Evolutionary conservation across 2,888 invertebrate genomes (phyloP).

Genomic region (Linnaemya tessellans): DNA sequence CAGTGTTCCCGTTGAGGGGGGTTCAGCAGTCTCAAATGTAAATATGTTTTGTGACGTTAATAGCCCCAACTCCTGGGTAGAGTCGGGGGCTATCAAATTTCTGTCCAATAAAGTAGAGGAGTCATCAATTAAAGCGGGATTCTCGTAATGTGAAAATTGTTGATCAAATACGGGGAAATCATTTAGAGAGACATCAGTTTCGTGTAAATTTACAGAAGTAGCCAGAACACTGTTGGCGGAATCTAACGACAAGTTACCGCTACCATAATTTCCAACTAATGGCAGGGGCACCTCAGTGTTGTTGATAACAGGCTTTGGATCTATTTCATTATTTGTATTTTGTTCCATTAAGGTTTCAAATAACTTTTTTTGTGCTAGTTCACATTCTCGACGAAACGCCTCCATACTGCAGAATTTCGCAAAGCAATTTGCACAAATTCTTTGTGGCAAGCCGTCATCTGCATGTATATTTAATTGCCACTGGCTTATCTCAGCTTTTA

Average conservation of each 20-base stretch:
- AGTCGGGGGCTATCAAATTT: slow-evolving; percentile 57
- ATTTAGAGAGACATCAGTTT: slow-evolving; percentile 48
- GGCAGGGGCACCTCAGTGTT: slow-evolving; percentile 15
- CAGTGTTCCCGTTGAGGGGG: slow-evolving; percentile 58
- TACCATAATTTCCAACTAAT: slow-evolving; percentile 49
- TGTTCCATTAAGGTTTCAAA: slow-evolving; percentile 63
- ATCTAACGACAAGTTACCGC: not conserved
- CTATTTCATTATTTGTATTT: not conserved
- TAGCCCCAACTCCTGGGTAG: slow-evolving; percentile 54
- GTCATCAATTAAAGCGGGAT: slow-evolving; percentile 57
- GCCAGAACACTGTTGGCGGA: slow-evolving; percentile 21
- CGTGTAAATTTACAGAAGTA: slow-evolving; percentile 37
- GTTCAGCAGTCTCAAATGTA: slow-evolving; percentile 69
- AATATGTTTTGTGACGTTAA: slow-evolving; percentile 63
- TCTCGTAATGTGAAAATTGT: slow-evolving; percentile 63
- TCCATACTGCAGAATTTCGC: slow-evolving; percentile 73
- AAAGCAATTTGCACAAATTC: slow-evolving; percentile 74
- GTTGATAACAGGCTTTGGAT: slow-evolving; percentile 7
- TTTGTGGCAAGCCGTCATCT: slow-evolving; percentile 73
- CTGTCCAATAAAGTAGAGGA: slow-evolving; percentile 63
- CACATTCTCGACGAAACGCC: slow-evolving; percentile 72
- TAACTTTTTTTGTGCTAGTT: slow-evolving; percentile 71
- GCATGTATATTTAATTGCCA: slow-evolving; percentile 73
- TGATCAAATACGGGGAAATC: slow-evolving; percentile 65
- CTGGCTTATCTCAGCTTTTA: slow-evolving; percentile 65